Conservation (phyloP, 2,888 invertebrate species). For the Aplocera efformata region DNA sequence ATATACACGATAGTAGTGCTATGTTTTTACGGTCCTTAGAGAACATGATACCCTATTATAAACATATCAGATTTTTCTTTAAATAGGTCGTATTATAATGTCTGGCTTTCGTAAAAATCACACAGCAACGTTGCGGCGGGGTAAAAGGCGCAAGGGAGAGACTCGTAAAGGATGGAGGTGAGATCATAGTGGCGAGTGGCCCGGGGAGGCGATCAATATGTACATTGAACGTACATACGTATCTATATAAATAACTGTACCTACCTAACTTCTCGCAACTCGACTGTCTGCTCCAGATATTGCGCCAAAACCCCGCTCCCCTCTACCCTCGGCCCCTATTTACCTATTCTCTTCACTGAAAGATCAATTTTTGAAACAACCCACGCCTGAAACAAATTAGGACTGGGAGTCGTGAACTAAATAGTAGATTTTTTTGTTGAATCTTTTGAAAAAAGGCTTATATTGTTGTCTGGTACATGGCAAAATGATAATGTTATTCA, state of each 20-base stretch:
- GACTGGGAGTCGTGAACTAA: not conserved
- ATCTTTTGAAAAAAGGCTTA: not conserved
- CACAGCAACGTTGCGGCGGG: slow-evolving; percentile 49
- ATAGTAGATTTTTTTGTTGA: not conserved
- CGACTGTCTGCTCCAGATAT: slow-evolving; percentile 78
- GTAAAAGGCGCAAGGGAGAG: slow-evolving; percentile 47
- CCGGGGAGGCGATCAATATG: slow-evolving; percentile 79
- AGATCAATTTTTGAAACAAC: slow-evolving; percentile 36
- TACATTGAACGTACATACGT: slow-evolving; percentile 79
- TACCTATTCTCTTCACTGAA: slow-evolving; percentile 49
- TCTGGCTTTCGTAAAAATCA: slow-evolving; percentile 57
- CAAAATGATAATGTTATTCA: no score
- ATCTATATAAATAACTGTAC: slow-evolving; percentile 76
- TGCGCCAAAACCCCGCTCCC: slow-evolving; percentile 73
- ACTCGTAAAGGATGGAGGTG: slow-evolving; percentile 77
- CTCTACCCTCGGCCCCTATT: slow-evolving; percentile 46
- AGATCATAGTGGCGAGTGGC: slow-evolving; percentile 80
- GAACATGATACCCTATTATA: no score
- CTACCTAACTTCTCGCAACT: slow-evolving; percentile 78
- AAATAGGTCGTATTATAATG: slow-evolving; percentile 30
- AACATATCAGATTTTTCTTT: no score
- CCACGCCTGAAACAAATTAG: slow-evolving; percentile 20
- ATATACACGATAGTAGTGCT: no score
- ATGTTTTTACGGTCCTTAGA: no score
- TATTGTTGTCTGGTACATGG: no score